Evolutionary conservation across 1,140 invertebrate species (phyloP), one percentile per base, ranked within the genome.

Genomic region (Scaptodrosophila lebanonensis): DNA sequence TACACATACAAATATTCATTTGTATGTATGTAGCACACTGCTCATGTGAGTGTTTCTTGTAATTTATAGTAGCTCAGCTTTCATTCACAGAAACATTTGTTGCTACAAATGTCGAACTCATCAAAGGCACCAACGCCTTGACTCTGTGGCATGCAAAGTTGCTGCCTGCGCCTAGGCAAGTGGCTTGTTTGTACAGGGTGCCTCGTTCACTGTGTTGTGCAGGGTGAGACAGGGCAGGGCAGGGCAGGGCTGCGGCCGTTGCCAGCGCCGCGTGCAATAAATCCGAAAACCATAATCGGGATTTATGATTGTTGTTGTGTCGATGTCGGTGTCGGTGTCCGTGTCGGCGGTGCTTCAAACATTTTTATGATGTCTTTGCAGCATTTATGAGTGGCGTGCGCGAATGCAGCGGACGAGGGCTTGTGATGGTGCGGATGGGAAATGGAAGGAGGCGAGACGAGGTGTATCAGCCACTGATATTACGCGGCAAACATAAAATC

Each of bases 281-380:
- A 83, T 82, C 75, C 76, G 54, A 63, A 83, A 72, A 82, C 75
- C 75, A 82, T 82, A 83, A 82, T 82, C 76, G 79, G 75, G 76
- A 82, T 82, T 82, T 82, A 82, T 82, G 75, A 70, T 70, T 68
- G 75, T 35, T 70, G 40, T 61, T 63, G 9, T 44, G 38, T 32
- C 52, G 50, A 15, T 66, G 42, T 13, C 63, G 56, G 20, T 67
- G 59, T 30, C 68, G 13, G 6, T 68, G 60, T 53, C 42, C 70
- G 40, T 54, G 61, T 33, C 51, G 68, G 64, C 66, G 70, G 65
- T 75, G 75, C 70, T 75, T 82, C 70, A 82, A 82, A 82, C 75
- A 83, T 83, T 82, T 82, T 82, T 82, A 82, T 82, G 75, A 83
- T 82, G 75, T 82, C 75, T 83, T 76, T 82, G 73, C 75, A 83